Percentiles rank a stretch among this genome's conserved stretches.
These are phyloP conservation scores for Chironomus striatipennis DNA, from an alignment of 1,140 invertebrate genomes.

Conservation along the genomic window DNA sequence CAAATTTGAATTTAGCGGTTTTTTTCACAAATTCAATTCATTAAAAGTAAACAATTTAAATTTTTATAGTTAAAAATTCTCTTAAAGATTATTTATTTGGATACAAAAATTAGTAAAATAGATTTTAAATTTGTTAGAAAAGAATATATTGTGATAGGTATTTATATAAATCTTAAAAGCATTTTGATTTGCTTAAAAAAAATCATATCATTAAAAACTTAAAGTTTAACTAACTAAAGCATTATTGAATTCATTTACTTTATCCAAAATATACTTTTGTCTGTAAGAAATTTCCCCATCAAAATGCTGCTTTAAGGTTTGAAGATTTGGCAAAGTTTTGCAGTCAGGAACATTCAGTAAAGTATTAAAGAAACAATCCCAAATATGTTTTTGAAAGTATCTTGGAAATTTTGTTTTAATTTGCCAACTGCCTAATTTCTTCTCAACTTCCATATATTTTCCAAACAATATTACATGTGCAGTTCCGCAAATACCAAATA, in stretches of 20 bases:
- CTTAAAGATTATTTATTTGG: no score
- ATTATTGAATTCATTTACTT: conserved; percentile 28
- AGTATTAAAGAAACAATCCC: conserved; percentile 57
- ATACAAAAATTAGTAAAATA: no score
- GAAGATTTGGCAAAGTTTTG: conserved; percentile 53
- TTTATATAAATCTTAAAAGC: no score
- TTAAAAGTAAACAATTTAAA: no score
- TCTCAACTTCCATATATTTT: conserved; percentile 74
- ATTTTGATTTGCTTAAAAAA: no score
- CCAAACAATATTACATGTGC: conserved; percentile 79
- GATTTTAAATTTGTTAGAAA: no score
- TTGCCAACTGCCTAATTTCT: conserved; percentile 39
- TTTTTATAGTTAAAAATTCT: no score
- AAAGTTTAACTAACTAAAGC: conserved; percentile 15
- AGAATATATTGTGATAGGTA: no score
- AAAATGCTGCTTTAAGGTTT: conserved; percentile 50
- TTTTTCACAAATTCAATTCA: no score
- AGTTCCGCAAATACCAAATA: conserved; percentile 78
- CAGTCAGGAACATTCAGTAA: conserved; percentile 62
- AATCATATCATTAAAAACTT: no score
- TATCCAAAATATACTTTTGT: conserved; percentile 37
- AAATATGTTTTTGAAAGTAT: conserved; percentile 53
- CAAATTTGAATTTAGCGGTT: no score
- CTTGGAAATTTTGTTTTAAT: conserved; percentile 38
- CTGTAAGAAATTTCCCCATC: conserved; percentile 48